Percentiles rank a stretch among this genome's conserved stretches.
phyloP scores from a whole-genome alignment of 2,113 vertebrate genomes.

The Cisticola juncidis region DNA sequence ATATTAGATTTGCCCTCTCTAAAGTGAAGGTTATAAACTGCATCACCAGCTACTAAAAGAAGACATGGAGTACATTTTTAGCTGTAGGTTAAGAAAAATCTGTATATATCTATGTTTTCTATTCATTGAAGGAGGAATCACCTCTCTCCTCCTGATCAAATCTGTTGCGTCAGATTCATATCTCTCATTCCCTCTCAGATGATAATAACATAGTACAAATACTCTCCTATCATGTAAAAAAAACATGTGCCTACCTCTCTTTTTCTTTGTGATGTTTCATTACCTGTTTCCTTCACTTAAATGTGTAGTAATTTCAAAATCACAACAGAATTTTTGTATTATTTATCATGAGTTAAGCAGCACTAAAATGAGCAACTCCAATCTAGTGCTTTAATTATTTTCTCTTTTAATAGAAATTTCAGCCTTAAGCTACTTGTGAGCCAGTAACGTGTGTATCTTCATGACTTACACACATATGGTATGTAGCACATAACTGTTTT shows the following conservation, averaged over 20 bases:
- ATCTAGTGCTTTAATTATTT: background rate
- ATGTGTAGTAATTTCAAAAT: background rate
- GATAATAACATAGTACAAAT: background rate
- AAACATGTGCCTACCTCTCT: background rate
- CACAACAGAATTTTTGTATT: background rate
- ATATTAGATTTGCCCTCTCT: background rate
- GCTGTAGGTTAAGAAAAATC: background rate
- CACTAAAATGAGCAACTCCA: background rate
- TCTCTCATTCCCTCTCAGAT: background rate
- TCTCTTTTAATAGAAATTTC: background rate
- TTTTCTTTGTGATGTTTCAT: background rate
- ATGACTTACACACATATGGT: too few relatives aligned
- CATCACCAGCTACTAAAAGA: background rate
- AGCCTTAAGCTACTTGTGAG: background rate
- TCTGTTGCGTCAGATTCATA: background rate
- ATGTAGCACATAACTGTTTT: too few relatives aligned
- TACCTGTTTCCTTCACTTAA: background rate
- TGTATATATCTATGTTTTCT: background rate
- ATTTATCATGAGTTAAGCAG: background rate
- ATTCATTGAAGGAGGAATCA: background rate
- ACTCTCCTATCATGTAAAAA: background rate
- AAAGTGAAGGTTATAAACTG: background rate
- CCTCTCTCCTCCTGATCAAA: background rate
- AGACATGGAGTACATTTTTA: background rate
- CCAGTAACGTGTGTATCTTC: background rate